Evolutionary conservation across 2,888 invertebrate genomes (phyloP).

Genomic region (Prosopocoilus inquinatus): DNA sequence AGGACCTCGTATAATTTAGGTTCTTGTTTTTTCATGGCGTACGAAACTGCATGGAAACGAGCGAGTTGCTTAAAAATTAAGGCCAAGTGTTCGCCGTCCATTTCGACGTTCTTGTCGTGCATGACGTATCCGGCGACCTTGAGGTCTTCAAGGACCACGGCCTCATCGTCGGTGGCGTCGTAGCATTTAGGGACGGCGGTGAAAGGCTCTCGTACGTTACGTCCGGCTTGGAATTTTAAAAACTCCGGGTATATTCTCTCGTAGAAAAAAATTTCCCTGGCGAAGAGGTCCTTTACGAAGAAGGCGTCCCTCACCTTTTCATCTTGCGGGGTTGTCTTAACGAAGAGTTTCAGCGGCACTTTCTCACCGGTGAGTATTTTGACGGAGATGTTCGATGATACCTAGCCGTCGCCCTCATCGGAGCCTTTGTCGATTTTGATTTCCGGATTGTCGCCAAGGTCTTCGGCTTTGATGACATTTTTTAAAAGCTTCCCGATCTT

Average conservation of each 20-base stretch:
- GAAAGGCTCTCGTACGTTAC: slow-evolving; percentile 22
- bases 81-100: slow-evolving; percentile 36
- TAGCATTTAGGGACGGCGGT: slow-evolving; percentile 22
- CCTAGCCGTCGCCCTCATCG: slow-evolving; percentile 21
- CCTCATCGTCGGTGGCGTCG: slow-evolving; percentile 18
- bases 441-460: too few relatives aligned
- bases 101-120: slow-evolving; percentile 32
- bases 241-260: slow-evolving; percentile 22
- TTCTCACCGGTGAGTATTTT: slow-evolving; percentile 15
- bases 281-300: slow-evolving; percentile 19
- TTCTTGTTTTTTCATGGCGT: slow-evolving; percentile 34
- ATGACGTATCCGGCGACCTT: slow-evolving; percentile 30
- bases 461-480: too few relatives aligned
- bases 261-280: slow-evolving; percentile 28
- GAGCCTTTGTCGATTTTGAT: too few relatives aligned
- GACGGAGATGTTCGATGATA: slow-evolving; percentile 16
- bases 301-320: slow-evolving; percentile 13
- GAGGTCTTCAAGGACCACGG: slow-evolving; percentile 35
- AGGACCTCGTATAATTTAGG: slow-evolving; percentile 29
- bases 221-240: slow-evolving; percentile 19
- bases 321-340: slow-evolving; percentile 21
- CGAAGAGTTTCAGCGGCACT: slow-evolving; percentile 16
- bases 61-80: slow-evolving; percentile 36
- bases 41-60: slow-evolving; percentile 37
- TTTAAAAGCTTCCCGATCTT: too few relatives aligned